phyloP scores from a whole-genome alignment of 1,140 invertebrate species.

The Drosophila fuyamai region DNA sequence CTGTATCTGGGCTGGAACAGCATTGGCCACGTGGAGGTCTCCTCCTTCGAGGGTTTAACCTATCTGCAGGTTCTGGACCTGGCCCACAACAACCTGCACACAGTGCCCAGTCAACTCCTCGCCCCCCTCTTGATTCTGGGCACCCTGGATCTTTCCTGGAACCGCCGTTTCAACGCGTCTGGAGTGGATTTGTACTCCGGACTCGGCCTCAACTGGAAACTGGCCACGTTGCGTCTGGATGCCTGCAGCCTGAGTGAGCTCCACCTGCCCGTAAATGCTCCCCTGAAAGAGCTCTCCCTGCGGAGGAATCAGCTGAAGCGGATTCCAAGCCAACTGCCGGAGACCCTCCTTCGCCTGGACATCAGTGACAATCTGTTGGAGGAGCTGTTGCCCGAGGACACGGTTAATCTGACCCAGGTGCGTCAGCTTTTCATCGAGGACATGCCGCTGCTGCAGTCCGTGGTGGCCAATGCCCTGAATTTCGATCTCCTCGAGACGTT shows the following conservation, averaged over 20 bases:
- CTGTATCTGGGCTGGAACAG: constrained; percentile 87
- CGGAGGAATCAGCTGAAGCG: constrained; percentile 60
- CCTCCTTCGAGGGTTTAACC: constrained; percentile 85
- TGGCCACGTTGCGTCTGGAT: constrained; percentile 55
- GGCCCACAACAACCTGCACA: constrained; percentile 86
- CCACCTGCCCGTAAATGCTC: constrained; percentile 32
- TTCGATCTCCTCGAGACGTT: constrained; percentile 38
- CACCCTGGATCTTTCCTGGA: constrained; percentile 74
- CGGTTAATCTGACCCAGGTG: constrained; percentile 47
- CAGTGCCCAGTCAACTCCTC: constrained; percentile 85
- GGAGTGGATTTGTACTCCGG: constrained; percentile 53
- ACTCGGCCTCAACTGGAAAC: constrained; percentile 58
- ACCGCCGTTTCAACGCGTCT: constrained; percentile 66
- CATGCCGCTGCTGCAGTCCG: constrained; percentile 60
- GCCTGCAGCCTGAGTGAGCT: constrained; percentile 65
- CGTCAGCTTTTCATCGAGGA: constrained; percentile 69
- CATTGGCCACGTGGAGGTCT: constrained; percentile 85
- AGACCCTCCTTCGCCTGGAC: constrained; percentile 49
- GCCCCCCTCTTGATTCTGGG: constrained; percentile 46
- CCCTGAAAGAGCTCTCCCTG: constrained; percentile 59
- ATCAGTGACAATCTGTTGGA: constrained; percentile 71
- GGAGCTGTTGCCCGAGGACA: constrained; percentile 46
- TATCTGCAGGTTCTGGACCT: constrained; percentile 86
- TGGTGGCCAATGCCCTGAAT: constrained; percentile 44
- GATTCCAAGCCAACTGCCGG: constrained; percentile 63